phyloP scores from a whole-genome alignment of 1,140 invertebrate genomes.

The Euura saliciscinereae region DNA sequence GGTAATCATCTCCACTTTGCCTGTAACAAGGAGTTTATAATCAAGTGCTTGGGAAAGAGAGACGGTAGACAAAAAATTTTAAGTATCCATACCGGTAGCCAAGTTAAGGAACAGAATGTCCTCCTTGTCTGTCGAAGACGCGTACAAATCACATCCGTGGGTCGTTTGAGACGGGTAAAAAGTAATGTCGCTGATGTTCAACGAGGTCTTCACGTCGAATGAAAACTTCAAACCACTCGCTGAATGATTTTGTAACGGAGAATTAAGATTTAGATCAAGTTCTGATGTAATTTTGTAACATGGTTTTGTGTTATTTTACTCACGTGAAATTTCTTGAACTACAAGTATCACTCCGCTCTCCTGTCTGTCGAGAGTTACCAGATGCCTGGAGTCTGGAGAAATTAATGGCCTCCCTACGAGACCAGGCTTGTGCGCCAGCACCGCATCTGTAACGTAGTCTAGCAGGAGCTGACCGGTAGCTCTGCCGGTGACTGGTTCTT shows the following conservation, averaged over 20 bases:
- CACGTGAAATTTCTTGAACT: constrained; percentile 73
- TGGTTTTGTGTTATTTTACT: constrained; percentile 22
- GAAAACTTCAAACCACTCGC: constrained; percentile 71
- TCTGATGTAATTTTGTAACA: neutral
- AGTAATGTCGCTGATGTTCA: constrained; percentile 78
- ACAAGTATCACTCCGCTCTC: constrained; percentile 70
- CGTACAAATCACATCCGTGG: constrained; percentile 79
- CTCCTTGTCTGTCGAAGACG: constrained; percentile 75
- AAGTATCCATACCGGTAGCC: constrained; percentile 65
- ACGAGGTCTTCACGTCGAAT: constrained; percentile 80
- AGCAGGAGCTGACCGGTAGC: constrained; percentile 74
- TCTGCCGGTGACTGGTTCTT: constrained; percentile 68
- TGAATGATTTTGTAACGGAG: constrained; percentile 36
- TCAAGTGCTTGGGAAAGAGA: neutral
- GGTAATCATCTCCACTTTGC: constrained; percentile 81
- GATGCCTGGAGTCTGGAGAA: constrained; percentile 74
- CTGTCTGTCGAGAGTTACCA: constrained; percentile 72
- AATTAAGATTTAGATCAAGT: constrained; percentile 5
- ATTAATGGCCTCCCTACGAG: constrained; percentile 72
- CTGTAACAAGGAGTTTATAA: constrained; percentile 42
- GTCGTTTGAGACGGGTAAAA: constrained; percentile 79
- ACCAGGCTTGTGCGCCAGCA: constrained; percentile 69
- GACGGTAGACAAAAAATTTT: neutral
- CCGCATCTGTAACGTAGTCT: constrained; percentile 79
- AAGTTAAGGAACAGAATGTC: constrained; percentile 79